Percentiles rank a stretch among this genome's conserved stretches.
Evolutionary conservation across 2,888 invertebrate genomes (phyloP).

Genomic region (Epistrophe grossulariae): DNA sequence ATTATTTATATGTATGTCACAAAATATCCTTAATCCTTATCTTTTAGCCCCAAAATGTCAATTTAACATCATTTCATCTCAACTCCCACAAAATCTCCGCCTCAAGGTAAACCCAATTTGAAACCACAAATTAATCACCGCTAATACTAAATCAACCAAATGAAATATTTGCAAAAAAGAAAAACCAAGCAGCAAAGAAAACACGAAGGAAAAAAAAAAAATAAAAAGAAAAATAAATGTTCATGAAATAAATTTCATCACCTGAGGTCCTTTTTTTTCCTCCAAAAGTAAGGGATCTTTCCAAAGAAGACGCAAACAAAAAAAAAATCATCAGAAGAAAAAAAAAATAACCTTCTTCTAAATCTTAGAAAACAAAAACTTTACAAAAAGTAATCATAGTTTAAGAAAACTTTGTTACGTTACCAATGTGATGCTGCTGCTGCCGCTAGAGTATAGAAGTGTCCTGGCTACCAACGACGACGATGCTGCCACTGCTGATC

Average conservation of each 20-base stretch:
- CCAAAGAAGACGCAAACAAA: neutral
- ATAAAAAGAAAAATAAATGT: conserved; percentile 30
- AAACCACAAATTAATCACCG: conserved; percentile 65
- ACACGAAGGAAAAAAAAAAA: neutral
- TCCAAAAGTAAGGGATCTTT: conserved; percentile 1
- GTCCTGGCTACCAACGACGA: neutral
- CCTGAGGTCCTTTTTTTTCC: conserved; percentile 50
- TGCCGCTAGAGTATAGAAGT: neutral
- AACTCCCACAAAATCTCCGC: conserved; percentile 69
- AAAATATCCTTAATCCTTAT: conserved; percentile 24
- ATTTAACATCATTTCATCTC: conserved; percentile 27
- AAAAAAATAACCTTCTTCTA: conserved; percentile 23
- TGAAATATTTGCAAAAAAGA: conserved; percentile 65
- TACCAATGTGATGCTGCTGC: conserved; percentile 8
- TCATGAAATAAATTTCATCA: conserved; percentile 64
- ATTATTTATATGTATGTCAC: neutral
- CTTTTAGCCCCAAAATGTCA: conserved; percentile 28
- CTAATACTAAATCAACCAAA: conserved; percentile 71
- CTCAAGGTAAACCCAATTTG: conserved; percentile 7
- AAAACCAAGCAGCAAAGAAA: neutral
- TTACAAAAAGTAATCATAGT: conserved; percentile 74
- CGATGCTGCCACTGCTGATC: conserved; percentile 24
- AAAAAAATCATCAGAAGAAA: conserved; percentile 5
- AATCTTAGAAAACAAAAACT: conserved; percentile 66
- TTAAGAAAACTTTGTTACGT: conserved; percentile 63